A percentile compares a stretch with the other conserved stretches of the same genome.
Evolutionary conservation across 1,140 invertebrate species (phyloP).

Genomic region (Tachypleus tridentatus): DNA sequence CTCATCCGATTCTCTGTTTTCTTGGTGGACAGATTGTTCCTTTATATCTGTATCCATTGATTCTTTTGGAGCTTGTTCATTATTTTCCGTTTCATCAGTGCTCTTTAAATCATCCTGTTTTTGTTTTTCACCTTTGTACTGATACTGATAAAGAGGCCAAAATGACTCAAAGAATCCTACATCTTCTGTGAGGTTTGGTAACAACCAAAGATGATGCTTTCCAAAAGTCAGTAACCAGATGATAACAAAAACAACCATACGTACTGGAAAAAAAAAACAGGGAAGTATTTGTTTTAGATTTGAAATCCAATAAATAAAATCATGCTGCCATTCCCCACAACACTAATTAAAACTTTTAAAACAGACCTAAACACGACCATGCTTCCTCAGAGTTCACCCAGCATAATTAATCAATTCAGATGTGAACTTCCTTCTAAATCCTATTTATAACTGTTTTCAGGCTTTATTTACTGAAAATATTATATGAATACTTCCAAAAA

Average conservation of each 20-base stretch:
- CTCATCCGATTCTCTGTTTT: constrained; percentile 16
- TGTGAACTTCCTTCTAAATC: too few species aligned
- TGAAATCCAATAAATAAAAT: too few species aligned
- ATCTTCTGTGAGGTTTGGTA: constrained; percentile 97
- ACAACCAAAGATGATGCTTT: constrained; percentile 87
- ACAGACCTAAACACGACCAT: too few species aligned
- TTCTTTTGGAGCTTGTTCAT: constrained; percentile 16
- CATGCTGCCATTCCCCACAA: too few species aligned
- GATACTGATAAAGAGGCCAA: constrained; percentile 89
- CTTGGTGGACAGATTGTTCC: constrained; percentile 10
- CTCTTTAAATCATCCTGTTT: constrained; percentile 49
- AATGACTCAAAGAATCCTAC: constrained; percentile 98
- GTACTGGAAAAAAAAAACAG: constrained; percentile 37
- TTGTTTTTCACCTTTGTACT: constrained; percentile 52
- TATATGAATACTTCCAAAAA: too few species aligned
- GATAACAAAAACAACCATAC: constrained; percentile 79
- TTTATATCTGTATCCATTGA: constrained; percentile 17
- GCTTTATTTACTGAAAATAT: too few species aligned
- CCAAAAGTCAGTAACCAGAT: constrained; percentile 83
- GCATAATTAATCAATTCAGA: too few species aligned
- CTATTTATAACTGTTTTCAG: too few species aligned
- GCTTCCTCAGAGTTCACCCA: too few species aligned
- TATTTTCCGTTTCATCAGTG: constrained; percentile 24
- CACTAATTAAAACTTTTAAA: too few species aligned
- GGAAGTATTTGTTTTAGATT: too few species aligned